These are phyloP conservation scores for Agrotis exclamationis DNA, from an alignment of 2,888 invertebrate genomes.

Conservation along the genomic window DNA sequence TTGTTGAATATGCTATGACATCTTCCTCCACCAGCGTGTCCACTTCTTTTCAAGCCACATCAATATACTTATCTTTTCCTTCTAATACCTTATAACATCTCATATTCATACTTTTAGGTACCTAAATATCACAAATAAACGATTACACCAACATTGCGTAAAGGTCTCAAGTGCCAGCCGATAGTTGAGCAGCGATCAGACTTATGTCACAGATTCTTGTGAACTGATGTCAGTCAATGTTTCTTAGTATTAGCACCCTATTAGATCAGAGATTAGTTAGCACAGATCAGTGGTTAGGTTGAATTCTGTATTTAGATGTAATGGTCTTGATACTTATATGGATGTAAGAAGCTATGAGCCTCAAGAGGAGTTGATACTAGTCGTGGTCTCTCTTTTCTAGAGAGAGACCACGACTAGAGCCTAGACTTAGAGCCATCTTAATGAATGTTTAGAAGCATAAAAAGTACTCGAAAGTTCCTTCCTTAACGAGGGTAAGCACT, in stretches of 20 bases:
- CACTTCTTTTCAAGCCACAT: not conserved
- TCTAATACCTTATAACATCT: not conserved
- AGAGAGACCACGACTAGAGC: no score
- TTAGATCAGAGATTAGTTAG: conserved; percentile 55
- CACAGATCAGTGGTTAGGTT: conserved; percentile 25
- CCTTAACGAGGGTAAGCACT: no score
- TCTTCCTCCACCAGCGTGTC: not conserved
- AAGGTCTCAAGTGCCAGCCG: conserved; percentile 13
- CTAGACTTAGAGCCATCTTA: no score
- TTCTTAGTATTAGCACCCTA: conserved; percentile 71
- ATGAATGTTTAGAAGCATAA: no score
- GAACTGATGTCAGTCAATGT: conserved; percentile 76
- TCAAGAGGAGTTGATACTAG: no score
- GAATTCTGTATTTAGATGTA: conserved; percentile 9
- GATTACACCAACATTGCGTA: conserved; percentile 15
- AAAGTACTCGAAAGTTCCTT: no score
- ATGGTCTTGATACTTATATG: not conserved
- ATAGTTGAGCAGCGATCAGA: conserved; percentile 23
- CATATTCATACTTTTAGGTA: not conserved
- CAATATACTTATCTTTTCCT: not conserved
- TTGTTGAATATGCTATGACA: no score
- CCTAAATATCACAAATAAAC: conserved; percentile 6
- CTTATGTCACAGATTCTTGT: conserved; percentile 69
- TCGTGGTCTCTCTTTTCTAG: no score
- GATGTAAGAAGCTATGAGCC: not conserved